A percentile compares a stretch with the other conserved stretches of the same genome.
These are phyloP conservation scores for Etheostoma cragini DNA, from an alignment of 2,113 vertebrate species.

Conservation along the genomic window DNA sequence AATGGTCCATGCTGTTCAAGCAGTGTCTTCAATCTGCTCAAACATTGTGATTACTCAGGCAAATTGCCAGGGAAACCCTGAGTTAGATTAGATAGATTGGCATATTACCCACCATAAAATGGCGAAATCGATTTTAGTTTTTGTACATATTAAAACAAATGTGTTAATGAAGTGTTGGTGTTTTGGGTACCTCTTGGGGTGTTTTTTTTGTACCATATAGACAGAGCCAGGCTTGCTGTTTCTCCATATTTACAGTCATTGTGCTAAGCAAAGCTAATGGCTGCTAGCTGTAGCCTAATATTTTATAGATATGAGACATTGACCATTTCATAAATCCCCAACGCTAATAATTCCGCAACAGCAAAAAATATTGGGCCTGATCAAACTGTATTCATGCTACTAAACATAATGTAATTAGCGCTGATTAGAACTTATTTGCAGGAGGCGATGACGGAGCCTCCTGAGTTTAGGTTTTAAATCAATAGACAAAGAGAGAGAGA, in stretches of 20 bases:
- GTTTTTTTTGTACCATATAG: background rate
- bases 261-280: background rate
- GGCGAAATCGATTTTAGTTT: background rate
- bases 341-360: background rate
- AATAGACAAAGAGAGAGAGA: too few species aligned
- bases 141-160: background rate
- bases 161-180: background rate
- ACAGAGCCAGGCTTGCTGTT: background rate
- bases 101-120: too few species aligned
- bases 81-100: too few species aligned
- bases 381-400: background rate
- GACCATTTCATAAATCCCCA: background rate
- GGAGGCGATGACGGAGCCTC: background rate
- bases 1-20: background rate
- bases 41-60: constrained; percentile 39
- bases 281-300: background rate
- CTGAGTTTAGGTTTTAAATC: background rate
- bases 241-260: background rate
- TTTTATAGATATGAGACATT: background rate
- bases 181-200: background rate
- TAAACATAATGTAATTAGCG: background rate
- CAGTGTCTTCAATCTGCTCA: background rate
- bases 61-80: constrained; percentile 32
- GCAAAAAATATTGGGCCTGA: background rate
- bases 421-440: background rate